A percentile compares a stretch with the other conserved stretches of the same genome.
Conservation (phyloP, 2,113 vertebrate species). For the Hiodon alosoides region DNA sequence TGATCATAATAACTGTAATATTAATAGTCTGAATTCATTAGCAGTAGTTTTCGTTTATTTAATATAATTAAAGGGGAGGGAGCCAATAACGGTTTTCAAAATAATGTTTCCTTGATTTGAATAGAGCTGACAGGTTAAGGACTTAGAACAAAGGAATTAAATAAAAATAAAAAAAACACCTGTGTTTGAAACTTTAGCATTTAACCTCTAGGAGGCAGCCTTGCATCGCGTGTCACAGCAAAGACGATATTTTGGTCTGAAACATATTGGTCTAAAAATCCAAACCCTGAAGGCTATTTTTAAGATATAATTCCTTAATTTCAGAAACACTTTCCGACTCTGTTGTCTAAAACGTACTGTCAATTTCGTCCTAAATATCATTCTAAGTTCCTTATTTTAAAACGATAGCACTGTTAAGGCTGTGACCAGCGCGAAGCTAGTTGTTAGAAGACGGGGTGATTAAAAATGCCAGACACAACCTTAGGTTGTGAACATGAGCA, state of each 20-base stretch:
- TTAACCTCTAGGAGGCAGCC: slow-evolving; percentile 64
- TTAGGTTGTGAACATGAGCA: too few species aligned
- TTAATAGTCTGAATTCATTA: too few species aligned
- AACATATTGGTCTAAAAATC: not conserved
- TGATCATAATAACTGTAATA: too few species aligned
- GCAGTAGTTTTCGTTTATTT: too few species aligned
- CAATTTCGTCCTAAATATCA: not conserved
- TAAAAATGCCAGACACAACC: too few species aligned
- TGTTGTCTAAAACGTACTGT: not conserved
- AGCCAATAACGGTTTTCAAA: too few species aligned
- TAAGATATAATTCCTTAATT: slow-evolving; percentile 4
- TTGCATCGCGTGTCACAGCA: slow-evolving; percentile 36
- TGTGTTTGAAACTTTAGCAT: not conserved
- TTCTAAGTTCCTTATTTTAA: not conserved
- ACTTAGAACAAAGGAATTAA: too few species aligned
- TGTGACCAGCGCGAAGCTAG: not conserved
- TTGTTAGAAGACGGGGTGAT: too few species aligned
- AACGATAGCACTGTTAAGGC: not conserved
- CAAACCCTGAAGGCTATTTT: not conserved
- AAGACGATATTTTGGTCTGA: not conserved
- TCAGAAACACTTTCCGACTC: not conserved
- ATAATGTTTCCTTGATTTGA: too few species aligned
- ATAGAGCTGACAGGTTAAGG: too few species aligned
- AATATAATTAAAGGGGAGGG: too few species aligned
- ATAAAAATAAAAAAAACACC: not conserved